phyloP scores from a whole-genome alignment of 1,140 invertebrate genomes.

The Telenomus remus region DNA sequence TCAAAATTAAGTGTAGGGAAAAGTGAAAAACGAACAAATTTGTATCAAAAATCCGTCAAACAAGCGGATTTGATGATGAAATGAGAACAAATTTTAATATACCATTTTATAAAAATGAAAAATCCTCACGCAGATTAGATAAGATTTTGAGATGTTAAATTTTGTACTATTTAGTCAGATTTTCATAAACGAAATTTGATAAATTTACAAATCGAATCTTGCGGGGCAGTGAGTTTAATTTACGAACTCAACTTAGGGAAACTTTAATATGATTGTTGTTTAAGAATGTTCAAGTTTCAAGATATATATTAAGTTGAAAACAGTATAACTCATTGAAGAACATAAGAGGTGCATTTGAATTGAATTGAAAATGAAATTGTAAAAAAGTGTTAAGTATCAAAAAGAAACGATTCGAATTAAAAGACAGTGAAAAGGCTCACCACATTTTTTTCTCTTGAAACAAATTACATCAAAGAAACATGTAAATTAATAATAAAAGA shows the following conservation, averaged over 20 bases:
- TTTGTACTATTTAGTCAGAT: slow-evolving; percentile 40
- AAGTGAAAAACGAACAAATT: no score
- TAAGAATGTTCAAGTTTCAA: slow-evolving; percentile 45
- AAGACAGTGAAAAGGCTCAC: slow-evolving; percentile 2
- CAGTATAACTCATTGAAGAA: slow-evolving; percentile 7
- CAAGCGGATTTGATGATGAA: no score
- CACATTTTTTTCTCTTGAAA: slow-evolving; percentile 44
- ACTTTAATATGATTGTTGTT: slow-evolving; percentile 33
- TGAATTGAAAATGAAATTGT: slow-evolving; percentile 1
- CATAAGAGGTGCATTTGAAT: slow-evolving; percentile 2
- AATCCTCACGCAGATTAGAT: slow-evolving; percentile 25
- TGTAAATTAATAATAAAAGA: slow-evolving; percentile 23
- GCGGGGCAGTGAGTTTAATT: slow-evolving; percentile 20
- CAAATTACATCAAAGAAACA: slow-evolving; percentile 45
- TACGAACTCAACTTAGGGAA: slow-evolving; percentile 33
- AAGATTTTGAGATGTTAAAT: slow-evolving; percentile 44
- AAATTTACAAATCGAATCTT: slow-evolving; percentile 18
- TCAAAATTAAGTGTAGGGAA: no score
- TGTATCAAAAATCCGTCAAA: no score
- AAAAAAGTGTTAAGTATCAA: no score
- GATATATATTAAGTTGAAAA: slow-evolving; percentile 41
- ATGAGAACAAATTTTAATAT: slow-evolving; percentile 13
- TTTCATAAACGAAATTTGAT: slow-evolving; percentile 33
- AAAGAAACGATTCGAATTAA: no score
- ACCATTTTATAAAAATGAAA: slow-evolving; percentile 32